Percentiles rank a stretch among this genome's conserved stretches.
These are phyloP conservation scores for Campylomormyrus numenius DNA, from an alignment of 2,113 vertebrate genomes.

Conservation along the genomic window DNA sequence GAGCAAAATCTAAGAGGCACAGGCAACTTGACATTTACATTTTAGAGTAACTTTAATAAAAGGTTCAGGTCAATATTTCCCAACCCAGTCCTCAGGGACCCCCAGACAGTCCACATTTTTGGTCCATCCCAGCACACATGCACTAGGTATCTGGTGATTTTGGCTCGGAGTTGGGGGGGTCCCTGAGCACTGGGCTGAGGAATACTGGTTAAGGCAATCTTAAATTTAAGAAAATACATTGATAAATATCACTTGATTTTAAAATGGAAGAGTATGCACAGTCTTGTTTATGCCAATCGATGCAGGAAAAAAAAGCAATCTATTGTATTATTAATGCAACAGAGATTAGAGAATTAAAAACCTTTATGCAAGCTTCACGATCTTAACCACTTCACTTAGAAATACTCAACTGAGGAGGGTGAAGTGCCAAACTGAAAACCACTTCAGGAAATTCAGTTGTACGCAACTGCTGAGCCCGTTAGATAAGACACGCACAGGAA, in stretches of 20 bases:
- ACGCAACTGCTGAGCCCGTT: neutral
- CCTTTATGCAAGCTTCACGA: neutral
- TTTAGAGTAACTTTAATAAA: neutral
- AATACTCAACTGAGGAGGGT: neutral
- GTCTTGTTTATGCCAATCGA: neutral
- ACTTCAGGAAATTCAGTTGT: neutral
- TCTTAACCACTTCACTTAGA: neutral
- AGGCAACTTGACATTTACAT: neutral
- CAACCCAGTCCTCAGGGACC: neutral
- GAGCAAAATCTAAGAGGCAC: neutral
- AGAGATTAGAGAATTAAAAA: neutral
- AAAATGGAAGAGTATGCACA: neutral
- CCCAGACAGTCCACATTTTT: neutral
- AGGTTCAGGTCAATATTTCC: neutral
- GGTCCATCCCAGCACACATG: neutral
- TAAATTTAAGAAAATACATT: neutral
- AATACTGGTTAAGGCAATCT: neutral
- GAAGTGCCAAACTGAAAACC: neutral
- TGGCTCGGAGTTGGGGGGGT: neutral
- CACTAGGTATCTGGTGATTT: neutral
- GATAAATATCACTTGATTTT: neutral
- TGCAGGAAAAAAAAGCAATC: too few relatives aligned
- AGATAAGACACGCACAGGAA: neutral
- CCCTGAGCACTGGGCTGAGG: neutral
- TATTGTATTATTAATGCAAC: neutral